Base-by-base conservation (phyloP, 2,888 invertebrate species). In the Aplocera efformata region DNA sequence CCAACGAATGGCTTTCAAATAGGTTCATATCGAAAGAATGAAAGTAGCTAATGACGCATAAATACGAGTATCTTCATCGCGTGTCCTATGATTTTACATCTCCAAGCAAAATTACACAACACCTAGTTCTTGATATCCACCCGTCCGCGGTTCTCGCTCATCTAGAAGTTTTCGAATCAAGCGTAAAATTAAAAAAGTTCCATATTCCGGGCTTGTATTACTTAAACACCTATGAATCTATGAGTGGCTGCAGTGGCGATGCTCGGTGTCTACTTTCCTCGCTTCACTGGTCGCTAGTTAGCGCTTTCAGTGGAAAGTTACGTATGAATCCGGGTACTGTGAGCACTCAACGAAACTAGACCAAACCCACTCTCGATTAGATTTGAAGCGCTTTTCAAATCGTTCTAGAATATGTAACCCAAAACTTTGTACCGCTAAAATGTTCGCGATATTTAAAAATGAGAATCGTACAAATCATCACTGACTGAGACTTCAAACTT, bases 171-270 rank as follows among this genome's bases (percentile, higher is more conserved):
- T 70, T 58, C 67, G 74, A 75, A 77, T 79, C 76, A 72, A 79
- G 78, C 83, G 78, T 83, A 77, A 84, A 81, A 85, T 85, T 82
- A 85, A 82, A 85, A 84, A 83, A 84, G 77, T 81, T 82, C 59
- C 66, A 69, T 72, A 70, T 73, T 66, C 66, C 54, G 50, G 62
- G 54, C 61, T 42, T 52, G 48, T 56, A 47, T 52, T 59, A 53
- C 58, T 58, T 58, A 56, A 41, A 43, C 40, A 54, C 52, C 57
- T 59, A 62, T 61, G 60, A 55, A 63, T 61, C 61, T 61, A 60
- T 60, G 61, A 63, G 60, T 56, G 51, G 37, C 32, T 51, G 32
- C 41, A 54, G 53, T 55, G 49, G 31, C 32, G 32, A 47, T 48
- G 42, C 30, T 38, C 7, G 32, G 32, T 40, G 40, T 52, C 57